These are phyloP conservation scores for Sialis fuliginosa DNA, from an alignment of 2,888 invertebrate genomes.

Conservation along the genomic window DNA sequence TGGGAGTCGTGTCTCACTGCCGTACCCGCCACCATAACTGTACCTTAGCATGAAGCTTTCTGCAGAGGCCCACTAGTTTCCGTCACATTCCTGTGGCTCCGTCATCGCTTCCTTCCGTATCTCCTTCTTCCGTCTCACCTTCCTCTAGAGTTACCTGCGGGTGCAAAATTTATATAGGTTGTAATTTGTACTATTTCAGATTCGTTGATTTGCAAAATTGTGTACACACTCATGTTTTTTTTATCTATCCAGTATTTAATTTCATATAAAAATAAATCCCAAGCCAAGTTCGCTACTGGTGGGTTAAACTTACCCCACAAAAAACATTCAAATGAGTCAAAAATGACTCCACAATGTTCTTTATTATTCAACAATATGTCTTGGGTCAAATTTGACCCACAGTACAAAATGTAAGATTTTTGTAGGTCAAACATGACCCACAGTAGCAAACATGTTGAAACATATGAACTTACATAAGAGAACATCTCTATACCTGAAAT, in stretches of 20 bases:
- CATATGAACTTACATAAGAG: too few relatives aligned
- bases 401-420: too few relatives aligned
- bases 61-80: conserved; percentile 80
- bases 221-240: not conserved
- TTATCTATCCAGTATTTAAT: too few relatives aligned
- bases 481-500: conserved; percentile 38
- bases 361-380: too few relatives aligned
- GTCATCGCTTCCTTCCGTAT: conserved; percentile 31
- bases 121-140: conserved; percentile 48
- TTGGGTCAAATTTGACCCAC: too few relatives aligned
- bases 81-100: conserved; percentile 72
- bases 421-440: too few relatives aligned
- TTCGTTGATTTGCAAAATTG: not conserved
- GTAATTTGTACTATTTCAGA: not conserved
- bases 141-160: conserved; percentile 70
- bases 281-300: too few relatives aligned
- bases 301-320: too few relatives aligned
- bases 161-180: not conserved
- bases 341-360: too few relatives aligned
- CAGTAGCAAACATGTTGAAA: too few relatives aligned
- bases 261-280: too few relatives aligned
- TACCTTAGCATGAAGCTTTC: conserved; percentile 77
- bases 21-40: conserved; percentile 79
- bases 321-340: too few relatives aligned
- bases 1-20: conserved; percentile 27